phyloP scores from a whole-genome alignment of 2,797 vertebrate species.

The Sebastes steindachneri region DNA sequence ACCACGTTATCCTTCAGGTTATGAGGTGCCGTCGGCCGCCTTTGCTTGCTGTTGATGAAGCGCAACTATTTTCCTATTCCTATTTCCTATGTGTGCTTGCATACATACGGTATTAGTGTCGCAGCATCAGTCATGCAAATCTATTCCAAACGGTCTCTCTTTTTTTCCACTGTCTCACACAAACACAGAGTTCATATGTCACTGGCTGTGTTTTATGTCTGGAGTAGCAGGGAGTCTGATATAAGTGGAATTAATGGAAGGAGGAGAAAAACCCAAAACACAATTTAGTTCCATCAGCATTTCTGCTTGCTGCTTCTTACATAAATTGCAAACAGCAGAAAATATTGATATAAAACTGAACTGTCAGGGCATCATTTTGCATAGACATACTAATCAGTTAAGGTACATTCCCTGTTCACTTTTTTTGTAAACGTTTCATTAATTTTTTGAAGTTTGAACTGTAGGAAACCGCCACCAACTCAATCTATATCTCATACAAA shows the following conservation, averaged over 20 bases:
- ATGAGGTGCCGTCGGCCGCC: background rate
- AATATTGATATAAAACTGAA: background rate
- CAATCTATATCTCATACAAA: background rate
- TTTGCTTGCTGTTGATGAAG: background rate
- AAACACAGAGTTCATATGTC: background rate
- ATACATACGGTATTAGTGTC: background rate
- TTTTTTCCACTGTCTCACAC: background rate
- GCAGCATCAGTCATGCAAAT: constrained; percentile 3
- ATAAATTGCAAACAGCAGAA: background rate
- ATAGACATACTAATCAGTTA: background rate
- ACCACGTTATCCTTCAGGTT: background rate
- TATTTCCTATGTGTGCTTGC: background rate
- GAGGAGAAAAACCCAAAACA: background rate
- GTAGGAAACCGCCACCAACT: background rate
- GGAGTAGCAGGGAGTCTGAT: background rate
- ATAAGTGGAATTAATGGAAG: constrained; percentile 33
- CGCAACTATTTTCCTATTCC: background rate
- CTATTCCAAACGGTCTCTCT: background rate
- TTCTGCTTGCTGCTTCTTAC: background rate
- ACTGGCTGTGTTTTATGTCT: constrained; percentile 31
- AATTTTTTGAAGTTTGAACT: background rate
- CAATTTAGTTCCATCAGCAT: background rate
- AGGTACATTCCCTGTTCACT: background rate
- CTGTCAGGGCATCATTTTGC: background rate
- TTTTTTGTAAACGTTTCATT: background rate